Conservation (phyloP, 2,113 vertebrate genomes). For the Spea bombifrons region DNA sequence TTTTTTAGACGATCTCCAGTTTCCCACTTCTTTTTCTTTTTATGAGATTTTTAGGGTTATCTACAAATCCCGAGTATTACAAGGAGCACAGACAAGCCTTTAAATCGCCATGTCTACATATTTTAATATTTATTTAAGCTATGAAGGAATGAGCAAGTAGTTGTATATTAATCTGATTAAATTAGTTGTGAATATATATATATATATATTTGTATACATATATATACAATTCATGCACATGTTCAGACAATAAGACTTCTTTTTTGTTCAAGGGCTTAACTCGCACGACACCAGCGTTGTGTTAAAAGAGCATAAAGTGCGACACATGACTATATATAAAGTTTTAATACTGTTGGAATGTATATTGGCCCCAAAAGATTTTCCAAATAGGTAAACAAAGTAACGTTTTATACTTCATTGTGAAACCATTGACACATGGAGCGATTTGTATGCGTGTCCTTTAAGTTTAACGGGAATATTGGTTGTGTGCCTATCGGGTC, state of each 20-base stretch:
- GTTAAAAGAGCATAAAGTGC: too few relatives aligned
- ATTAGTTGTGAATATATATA: slow-evolving; percentile 35
- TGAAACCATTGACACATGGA: neutral
- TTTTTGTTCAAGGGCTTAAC: neutral
- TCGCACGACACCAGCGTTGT: neutral
- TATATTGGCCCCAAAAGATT: neutral
- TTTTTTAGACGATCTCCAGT: too few relatives aligned
- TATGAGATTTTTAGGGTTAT: too few relatives aligned
- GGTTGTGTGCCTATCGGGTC: neutral
- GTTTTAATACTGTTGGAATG: neutral
- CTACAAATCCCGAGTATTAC: neutral
- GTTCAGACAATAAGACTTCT: neutral
- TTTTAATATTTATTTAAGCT: slow-evolving; percentile 40
- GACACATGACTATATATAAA: neutral
- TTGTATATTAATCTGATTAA: slow-evolving; percentile 40
- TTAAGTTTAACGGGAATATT: neutral
- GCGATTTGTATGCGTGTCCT: neutral
- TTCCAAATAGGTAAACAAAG: neutral
- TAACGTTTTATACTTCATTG: neutral
- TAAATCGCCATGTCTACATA: slow-evolving; percentile 21
- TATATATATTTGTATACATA: neutral
- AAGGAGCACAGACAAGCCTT: neutral
- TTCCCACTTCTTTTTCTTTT: too few relatives aligned
- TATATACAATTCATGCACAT: neutral
- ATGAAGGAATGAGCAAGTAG: slow-evolving; percentile 44